phyloP scores from a whole-genome alignment of 2,888 invertebrate genomes.

The Cheilosia pagana region DNA sequence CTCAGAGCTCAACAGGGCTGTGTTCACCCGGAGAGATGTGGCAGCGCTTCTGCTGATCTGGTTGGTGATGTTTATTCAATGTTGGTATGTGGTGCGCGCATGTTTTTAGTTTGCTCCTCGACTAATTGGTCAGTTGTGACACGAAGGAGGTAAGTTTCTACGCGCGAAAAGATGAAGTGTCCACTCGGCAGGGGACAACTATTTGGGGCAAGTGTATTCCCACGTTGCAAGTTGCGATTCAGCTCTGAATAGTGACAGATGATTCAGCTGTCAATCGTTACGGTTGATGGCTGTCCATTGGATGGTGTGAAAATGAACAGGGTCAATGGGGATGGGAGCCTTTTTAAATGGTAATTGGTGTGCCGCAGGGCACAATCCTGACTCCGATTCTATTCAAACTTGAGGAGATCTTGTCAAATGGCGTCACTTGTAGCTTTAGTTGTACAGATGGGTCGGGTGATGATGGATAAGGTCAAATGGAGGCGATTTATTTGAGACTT shows the following conservation, averaged over 20 bases:
- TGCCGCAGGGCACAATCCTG: slow-evolving; percentile 23
- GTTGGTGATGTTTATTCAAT: slow-evolving; percentile 60
- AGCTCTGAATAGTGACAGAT: slow-evolving; percentile 42
- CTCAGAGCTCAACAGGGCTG: slow-evolving; percentile 40
- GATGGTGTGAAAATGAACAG: slow-evolving; percentile 20
- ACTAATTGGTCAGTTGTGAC: slow-evolving; percentile 60
- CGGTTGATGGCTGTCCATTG: not conserved
- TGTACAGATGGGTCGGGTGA: no score
- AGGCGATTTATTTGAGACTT: no score
- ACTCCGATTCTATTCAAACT: slow-evolving; percentile 19
- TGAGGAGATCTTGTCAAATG: slow-evolving; percentile 12
- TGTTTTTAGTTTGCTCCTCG: slow-evolving; percentile 28
- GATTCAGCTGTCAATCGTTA: slow-evolving; percentile 47
- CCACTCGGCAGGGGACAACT: not conserved
- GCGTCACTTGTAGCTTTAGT: not conserved
- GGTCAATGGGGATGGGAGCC: not conserved
- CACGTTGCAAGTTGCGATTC: slow-evolving; percentile 39
- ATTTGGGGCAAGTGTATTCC: slow-evolving; percentile 54
- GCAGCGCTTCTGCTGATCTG: slow-evolving; percentile 34
- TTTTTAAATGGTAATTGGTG: slow-evolving; percentile 20
- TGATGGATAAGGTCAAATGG: no score
- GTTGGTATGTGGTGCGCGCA: not conserved
- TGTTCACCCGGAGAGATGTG: not conserved
- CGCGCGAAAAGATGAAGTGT: slow-evolving; percentile 23
- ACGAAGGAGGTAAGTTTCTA: slow-evolving; percentile 55